These are phyloP conservation scores for Orientallactaga sibirica DNA, from an alignment of 2,797 vertebrate species.

Conservation along the genomic window DNA sequence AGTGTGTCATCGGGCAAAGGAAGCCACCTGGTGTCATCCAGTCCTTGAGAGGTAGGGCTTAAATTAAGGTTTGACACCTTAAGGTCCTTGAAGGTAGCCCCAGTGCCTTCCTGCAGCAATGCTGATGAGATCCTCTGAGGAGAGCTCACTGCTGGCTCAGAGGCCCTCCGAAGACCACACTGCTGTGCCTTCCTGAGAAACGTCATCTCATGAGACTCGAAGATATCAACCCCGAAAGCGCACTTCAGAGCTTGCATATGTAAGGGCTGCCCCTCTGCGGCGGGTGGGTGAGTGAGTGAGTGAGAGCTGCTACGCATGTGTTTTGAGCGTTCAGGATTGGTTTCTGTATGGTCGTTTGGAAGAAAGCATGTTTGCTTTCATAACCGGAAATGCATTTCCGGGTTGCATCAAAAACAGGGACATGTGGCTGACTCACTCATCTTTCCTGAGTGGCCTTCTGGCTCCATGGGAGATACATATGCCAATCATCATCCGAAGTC, in stretches of 20 bases:
- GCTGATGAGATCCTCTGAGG: not conserved
- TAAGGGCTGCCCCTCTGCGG: not conserved
- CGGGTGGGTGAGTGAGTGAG: too few species aligned
- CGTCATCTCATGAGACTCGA: not conserved
- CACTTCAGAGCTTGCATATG: not conserved
- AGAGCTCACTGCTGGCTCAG: not conserved
- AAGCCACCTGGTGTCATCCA: not conserved
- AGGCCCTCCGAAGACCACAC: not conserved
- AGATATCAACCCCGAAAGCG: not conserved
- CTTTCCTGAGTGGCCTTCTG: not conserved
- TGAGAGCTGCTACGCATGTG: not conserved
- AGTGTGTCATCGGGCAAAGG: not conserved
- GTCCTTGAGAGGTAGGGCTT: not conserved
- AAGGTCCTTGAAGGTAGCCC: not conserved
- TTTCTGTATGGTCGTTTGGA: not conserved
- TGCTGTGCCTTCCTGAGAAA: not conserved
- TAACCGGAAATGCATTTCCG: not conserved
- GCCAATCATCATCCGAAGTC: not conserved
- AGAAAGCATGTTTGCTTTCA: not conserved
- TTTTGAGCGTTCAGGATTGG: not conserved
- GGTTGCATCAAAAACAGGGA: not conserved
- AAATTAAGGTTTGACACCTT: not conserved
- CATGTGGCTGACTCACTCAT: not conserved
- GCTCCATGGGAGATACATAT: not conserved
- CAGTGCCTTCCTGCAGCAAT: too few species aligned